Evolutionary conservation across 2,113 vertebrate genomes (phyloP).

Genomic region (Onychostoma macrolepis): DNA sequence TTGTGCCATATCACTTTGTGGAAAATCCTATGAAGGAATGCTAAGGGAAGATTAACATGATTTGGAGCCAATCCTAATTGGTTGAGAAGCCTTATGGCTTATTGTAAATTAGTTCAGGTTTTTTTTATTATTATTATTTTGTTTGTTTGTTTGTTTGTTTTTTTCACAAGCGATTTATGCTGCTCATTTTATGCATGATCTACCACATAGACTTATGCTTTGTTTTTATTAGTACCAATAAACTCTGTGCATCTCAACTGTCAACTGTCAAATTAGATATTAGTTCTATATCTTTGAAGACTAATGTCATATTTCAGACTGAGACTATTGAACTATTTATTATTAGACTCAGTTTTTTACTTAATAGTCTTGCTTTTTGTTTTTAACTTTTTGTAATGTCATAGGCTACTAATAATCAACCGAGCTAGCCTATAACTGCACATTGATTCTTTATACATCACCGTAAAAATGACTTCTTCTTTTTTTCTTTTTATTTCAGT

Average conservation of each 20-base stretch:
- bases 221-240: not conserved
- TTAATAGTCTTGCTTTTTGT: not conserved
- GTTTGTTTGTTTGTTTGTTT: not conserved
- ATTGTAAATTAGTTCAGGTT: not conserved
- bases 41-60: not conserved
- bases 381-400: not conserved
- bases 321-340: not conserved
- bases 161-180: not conserved
- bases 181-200: not conserved
- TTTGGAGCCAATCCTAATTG: not conserved
- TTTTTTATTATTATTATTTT: not conserved
- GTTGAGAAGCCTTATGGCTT: not conserved
- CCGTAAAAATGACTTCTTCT: not conserved
- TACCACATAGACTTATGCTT: not conserved
- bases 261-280: not conserved
- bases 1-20: not conserved
- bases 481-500: no score
- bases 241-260: not conserved
- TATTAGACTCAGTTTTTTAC: not conserved
- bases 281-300: not conserved
- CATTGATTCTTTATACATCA: not conserved
- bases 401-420: not conserved
- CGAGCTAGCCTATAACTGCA: not conserved
- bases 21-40: not conserved
- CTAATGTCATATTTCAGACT: not conserved